Conservation (phyloP, 2,888 invertebrate genomes). For the Corbicula japonica region DNA sequence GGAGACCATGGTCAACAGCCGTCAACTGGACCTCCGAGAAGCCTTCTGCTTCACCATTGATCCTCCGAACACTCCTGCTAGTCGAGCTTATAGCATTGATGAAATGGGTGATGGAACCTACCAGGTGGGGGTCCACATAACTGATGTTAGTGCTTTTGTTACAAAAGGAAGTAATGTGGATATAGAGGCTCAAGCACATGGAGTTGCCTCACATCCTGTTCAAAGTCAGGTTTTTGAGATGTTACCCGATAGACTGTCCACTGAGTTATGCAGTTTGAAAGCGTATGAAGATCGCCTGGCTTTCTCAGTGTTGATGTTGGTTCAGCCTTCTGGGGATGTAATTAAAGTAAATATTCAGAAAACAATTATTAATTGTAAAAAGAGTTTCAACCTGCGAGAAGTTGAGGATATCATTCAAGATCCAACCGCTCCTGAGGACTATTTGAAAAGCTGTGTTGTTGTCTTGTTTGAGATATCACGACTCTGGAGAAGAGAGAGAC, state of each 20-base stretch:
- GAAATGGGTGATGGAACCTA: conserved; percentile 72
- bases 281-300: conserved; percentile 73
- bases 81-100: conserved; percentile 78
- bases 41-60: conserved; percentile 78
- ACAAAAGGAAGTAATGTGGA: conserved; percentile 76
- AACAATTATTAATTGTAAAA: conserved; percentile 77
- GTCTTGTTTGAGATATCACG: conserved; percentile 77
- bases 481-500: conserved; percentile 75
- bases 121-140: conserved; percentile 80
- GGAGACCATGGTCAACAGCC: conserved; percentile 54
- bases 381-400: conserved; percentile 73
- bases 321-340: conserved; percentile 74
- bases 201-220: conserved; percentile 73
- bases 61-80: conserved; percentile 66
- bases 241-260: conserved; percentile 74
- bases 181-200: conserved; percentile 70
- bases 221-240: conserved; percentile 72
- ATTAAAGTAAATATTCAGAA: conserved; percentile 67
- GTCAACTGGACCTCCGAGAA: conserved; percentile 69
- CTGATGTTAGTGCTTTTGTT: conserved; percentile 80
- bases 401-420: conserved; percentile 78
- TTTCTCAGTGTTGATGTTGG: conserved; percentile 77
- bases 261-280: conserved; percentile 76
- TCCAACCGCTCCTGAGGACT: conserved; percentile 70
- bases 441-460: conserved; percentile 75